A percentile compares a stretch with the other conserved stretches of the same genome.
Conservation (phyloP, 2,113 vertebrate species). For the Laticauda laticaudata region DNA sequence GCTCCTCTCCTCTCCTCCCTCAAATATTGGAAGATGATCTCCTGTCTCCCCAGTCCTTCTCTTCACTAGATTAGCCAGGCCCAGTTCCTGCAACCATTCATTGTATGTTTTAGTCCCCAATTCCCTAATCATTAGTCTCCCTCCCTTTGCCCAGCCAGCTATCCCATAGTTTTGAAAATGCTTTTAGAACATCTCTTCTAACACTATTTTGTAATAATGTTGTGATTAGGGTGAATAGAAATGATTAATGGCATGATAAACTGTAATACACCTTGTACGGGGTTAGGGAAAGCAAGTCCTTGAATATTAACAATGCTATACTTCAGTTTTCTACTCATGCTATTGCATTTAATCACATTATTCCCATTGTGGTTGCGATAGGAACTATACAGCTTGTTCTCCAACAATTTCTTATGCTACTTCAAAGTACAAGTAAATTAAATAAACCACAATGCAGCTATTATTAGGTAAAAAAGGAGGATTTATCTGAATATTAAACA, state of each 20-base stretch:
- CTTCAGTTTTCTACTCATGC: background rate
- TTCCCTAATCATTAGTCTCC: background rate
- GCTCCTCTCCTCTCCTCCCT: too few relatives aligned
- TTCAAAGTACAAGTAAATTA: slow-evolving; percentile 51
- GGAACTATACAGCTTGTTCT: slow-evolving; percentile 14
- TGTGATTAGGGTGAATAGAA: slow-evolving; percentile 21
- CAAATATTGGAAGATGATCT: too few relatives aligned
- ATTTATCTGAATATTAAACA: slow-evolving; percentile 58
- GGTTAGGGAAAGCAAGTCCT: background rate
- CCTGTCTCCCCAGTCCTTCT: too few relatives aligned
- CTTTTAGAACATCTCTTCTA: slow-evolving; percentile 15
- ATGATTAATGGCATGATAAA: slow-evolving; percentile 34
- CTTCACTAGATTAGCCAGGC: too few relatives aligned
- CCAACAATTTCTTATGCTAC: slow-evolving; percentile 38
- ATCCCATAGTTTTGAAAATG: slow-evolving; percentile 27
- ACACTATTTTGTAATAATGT: slow-evolving; percentile 31
- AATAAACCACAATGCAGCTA: slow-evolving; percentile 49
- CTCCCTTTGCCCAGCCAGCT: background rate
- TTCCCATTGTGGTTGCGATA: slow-evolving; percentile 18
- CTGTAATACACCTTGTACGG: background rate
- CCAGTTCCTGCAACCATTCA: too few relatives aligned
- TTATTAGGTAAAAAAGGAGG: slow-evolving; percentile 44
- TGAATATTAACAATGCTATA: background rate
- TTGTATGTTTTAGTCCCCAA: too few relatives aligned
- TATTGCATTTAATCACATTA: background rate